These are phyloP conservation scores for Dolichoris vasculosae DNA, from an alignment of 1,140 invertebrate genomes.

Conservation along the genomic window DNA sequence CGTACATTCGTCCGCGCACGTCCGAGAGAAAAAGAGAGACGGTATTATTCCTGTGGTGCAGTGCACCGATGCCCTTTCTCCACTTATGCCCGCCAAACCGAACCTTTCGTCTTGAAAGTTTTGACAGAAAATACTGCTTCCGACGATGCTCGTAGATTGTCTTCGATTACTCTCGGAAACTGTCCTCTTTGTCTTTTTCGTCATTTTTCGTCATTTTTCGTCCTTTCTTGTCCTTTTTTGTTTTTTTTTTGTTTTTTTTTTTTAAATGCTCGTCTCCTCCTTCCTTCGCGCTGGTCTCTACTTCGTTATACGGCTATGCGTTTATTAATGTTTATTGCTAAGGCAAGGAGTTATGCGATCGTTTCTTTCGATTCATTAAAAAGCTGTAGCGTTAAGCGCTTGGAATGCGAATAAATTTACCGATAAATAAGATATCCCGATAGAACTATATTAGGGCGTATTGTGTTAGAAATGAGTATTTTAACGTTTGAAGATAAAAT, in stretches of 20 bases:
- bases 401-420: slow-evolving; percentile 27
- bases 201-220: not conserved
- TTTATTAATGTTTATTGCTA: not conserved
- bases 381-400: not conserved
- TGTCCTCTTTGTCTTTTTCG: not conserved
- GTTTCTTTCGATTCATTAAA: not conserved
- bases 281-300: too few relatives aligned
- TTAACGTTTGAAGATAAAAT: not conserved
- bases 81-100: not conserved
- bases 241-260: too few relatives aligned
- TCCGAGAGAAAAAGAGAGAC: not conserved
- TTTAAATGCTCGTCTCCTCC: too few relatives aligned
- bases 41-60: not conserved
- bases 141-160: not conserved
- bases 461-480: too few relatives aligned
- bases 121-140: slow-evolving; percentile 29
- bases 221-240: too few relatives aligned
- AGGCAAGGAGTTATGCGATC: too few relatives aligned
- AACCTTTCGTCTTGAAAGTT: slow-evolving; percentile 14
- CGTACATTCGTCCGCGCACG: not conserved
- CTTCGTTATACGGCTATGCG: not conserved
- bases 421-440: not conserved
- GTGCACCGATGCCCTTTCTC: not conserved
- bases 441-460: not conserved
- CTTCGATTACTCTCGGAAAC: not conserved